Evolutionary conservation across 92 coral and sea anemone species (phyloP), one percentile per base, ranked within the genome.

Genomic region (Bergia puertoricense): DNA sequence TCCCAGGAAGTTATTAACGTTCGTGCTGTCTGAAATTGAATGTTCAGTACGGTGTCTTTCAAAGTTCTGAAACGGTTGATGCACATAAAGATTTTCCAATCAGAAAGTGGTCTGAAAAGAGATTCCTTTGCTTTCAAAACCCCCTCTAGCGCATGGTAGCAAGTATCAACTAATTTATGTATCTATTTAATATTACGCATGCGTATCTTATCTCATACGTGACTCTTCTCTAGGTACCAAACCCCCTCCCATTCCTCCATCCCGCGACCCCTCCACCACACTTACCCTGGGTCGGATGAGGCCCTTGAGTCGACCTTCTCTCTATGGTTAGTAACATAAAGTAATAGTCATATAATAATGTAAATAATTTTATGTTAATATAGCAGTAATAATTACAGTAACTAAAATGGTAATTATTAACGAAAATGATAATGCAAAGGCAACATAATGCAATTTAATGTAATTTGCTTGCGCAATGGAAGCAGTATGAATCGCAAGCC

Each of bases 201-300:
- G 85, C 85, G 68, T 80, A 23, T 30, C 69, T 62, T 20, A 20
- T 62, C 51, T 71, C 79, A 71, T 69, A 71, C 79, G 87, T 37
- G 44, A 71, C 79, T 88, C 81, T 88, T 77, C 77, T 81, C 57
- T 50, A 92, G 93, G 91, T 86, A 44, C 78, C 69, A 93, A 92
- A 54, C 92, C 85, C 44, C 99, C 99, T 40, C 99, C 99, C 48
- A 96, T 94, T 62, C 94, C 93, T 59, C 97, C 98, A 40, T 89
- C 92, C 67, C 98, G 98, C 51, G 97, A 96, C 67, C 99, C 99
- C n/a, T 93, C 98, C 77, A 95, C 98, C 5, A 95, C 98, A 36
- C 91, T 95, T 46, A 95, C 98, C 38, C 91, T 95, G 72, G 96
- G 96, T 45, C 92, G 98, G 65, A 91, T 93, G 98, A 90, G 87